phyloP scores from a whole-genome alignment of 1,140 invertebrate species.

The Microplitis mediator region DNA sequence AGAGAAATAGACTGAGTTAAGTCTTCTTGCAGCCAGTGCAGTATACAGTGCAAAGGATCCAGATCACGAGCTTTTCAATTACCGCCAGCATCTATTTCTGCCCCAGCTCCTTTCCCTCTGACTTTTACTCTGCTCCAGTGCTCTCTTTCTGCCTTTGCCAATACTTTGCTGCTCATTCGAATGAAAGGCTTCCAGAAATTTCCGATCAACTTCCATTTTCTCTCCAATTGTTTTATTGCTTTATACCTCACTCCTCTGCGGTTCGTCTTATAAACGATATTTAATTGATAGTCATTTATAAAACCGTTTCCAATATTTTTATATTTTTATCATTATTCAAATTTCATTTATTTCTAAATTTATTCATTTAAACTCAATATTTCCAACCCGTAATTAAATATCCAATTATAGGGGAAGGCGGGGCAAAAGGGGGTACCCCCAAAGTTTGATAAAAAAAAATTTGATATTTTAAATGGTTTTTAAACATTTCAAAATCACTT shows the following conservation, averaged over 20 bases:
- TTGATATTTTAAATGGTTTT: no score
- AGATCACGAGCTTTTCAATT: conserved; percentile 52
- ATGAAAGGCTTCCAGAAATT: background rate
- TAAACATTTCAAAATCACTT: no score
- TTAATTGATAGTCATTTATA: no score
- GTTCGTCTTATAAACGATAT: no score
- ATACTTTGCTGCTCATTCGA: background rate
- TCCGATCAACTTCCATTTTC: background rate
- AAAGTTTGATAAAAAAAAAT: no score
- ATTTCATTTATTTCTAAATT: no score
- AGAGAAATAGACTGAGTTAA: conserved; percentile 33
- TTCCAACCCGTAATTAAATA: no score
- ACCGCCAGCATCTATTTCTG: conserved; percentile 25
- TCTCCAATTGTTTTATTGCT: conserved; percentile 11
- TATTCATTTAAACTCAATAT: no score
- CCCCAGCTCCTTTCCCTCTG: conserved; percentile 18
- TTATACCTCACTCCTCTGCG: background rate
- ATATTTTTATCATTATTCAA: no score
- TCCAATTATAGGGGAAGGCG: no score
- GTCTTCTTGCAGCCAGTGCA: conserved; percentile 10
- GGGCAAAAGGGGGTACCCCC: no score
- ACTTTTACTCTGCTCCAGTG: background rate
- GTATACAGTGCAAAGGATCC: conserved; percentile 33
- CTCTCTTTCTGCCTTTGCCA: conserved; percentile 13
- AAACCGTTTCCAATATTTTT: no score